Percentiles rank a stretch among this genome's conserved stretches.
Conservation (phyloP, 1,140 invertebrate genomes). For the Trinorchestia longiramus region DNA sequence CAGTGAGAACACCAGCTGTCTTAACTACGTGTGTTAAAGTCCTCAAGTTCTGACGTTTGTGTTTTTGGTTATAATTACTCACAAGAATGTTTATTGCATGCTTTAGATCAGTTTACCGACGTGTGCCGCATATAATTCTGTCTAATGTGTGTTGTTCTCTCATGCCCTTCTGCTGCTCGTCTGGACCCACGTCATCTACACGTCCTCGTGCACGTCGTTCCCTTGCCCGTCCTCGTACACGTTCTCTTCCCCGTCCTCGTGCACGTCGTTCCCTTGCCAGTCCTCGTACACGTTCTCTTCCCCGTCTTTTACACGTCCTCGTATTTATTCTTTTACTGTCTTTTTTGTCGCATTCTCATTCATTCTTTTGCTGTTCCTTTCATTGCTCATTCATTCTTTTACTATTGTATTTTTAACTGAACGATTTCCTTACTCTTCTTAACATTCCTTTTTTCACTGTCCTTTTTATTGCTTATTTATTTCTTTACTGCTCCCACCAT, state of each 20-base stretch:
- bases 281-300: background rate
- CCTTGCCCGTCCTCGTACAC: background rate
- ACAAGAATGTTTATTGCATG: background rate
- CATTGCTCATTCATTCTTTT: background rate
- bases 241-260: background rate
- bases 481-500: background rate
- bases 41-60: background rate
- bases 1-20: background rate
- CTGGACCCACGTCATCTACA: background rate
- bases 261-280: background rate
- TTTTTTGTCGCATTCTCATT: background rate
- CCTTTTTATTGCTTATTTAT: too few species aligned
- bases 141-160: slow-evolving; percentile 1
- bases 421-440: too few species aligned
- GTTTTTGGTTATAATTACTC: background rate
- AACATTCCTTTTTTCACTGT: too few species aligned
- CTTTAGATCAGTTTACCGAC: background rate
- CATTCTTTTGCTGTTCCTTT: too few species aligned
- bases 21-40: background rate
- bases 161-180: background rate
- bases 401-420: background rate
- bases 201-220: background rate
- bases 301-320: background rate
- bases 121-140: background rate
- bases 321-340: background rate